Conservation (phyloP, 2,888 invertebrate species). For the Corythucha ciliata region DNA sequence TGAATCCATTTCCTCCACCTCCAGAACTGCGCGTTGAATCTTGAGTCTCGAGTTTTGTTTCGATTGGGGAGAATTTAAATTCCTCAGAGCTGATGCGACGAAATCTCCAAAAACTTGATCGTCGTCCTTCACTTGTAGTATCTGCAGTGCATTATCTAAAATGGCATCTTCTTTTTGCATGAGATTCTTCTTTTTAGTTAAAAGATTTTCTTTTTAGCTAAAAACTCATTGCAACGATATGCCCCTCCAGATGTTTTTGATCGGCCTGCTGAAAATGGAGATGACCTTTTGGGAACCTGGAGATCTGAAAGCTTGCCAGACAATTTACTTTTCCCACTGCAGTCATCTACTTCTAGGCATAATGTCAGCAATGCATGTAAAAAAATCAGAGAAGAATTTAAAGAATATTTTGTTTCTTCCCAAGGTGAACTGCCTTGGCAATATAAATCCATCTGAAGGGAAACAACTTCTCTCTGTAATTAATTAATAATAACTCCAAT, state of each 20-base stretch:
- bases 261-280: slow-evolving; percentile 2
- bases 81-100: slow-evolving; percentile 14
- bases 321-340: slow-evolving; percentile 4
- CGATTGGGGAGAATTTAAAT: slow-evolving; percentile 14
- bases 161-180: slow-evolving; percentile 11
- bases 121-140: slow-evolving; percentile 11
- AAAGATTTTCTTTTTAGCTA: slow-evolving; percentile 14
- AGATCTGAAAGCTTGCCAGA: slow-evolving; percentile 6
- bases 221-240: slow-evolving; percentile 11
- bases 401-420: slow-evolving; percentile 28
- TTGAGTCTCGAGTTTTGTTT: slow-evolving; percentile 11
- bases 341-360: slow-evolving; percentile 3
- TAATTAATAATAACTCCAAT: too few relatives aligned
- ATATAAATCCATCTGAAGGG: slow-evolving; percentile 17
- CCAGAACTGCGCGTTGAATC: slow-evolving; percentile 18
- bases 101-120: too few relatives aligned
- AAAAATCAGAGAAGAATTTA: slow-evolving; percentile 20
- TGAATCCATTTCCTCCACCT: slow-evolving; percentile 17
- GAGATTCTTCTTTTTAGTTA: slow-evolving; percentile 1
- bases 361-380: slow-evolving; percentile 17
- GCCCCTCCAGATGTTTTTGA: slow-evolving; percentile 20
- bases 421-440: slow-evolving; percentile 21
- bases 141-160: slow-evolving; percentile 16
- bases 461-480: too few relatives aligned
- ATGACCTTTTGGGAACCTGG: slow-evolving; percentile 12